Conservation (phyloP, 2,888 invertebrate species). For the Lithophane ornitopus region DNA sequence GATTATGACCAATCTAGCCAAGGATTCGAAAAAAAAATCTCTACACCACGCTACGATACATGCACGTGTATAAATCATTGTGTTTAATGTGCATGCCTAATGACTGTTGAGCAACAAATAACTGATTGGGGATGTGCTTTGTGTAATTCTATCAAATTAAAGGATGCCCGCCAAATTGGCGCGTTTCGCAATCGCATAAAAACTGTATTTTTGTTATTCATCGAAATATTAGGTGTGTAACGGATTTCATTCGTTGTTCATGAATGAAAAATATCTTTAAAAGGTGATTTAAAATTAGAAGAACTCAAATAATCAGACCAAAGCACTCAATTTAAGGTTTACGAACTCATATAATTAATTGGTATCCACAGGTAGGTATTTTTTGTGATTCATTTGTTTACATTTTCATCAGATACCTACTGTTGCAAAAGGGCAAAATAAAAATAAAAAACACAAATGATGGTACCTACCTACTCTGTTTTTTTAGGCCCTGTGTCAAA, state of each 20-base stretch:
- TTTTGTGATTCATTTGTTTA: not conserved
- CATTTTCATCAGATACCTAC: not conserved
- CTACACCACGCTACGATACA: slow-evolving; percentile 4
- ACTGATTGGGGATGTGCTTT: slow-evolving; percentile 51
- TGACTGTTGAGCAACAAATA: slow-evolving; percentile 51
- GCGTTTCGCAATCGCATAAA: slow-evolving; percentile 47
- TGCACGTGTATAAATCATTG: slow-evolving; percentile 30
- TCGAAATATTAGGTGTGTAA: slow-evolving; percentile 12
- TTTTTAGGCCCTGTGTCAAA: no score
- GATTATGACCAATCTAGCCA: slow-evolving; percentile 19
- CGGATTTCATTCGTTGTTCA: slow-evolving; percentile 20
- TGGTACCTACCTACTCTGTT: no score
- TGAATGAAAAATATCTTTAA: not conserved
- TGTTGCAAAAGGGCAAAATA: not conserved
- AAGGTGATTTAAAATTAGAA: not conserved
- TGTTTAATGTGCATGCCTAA: slow-evolving; percentile 59
- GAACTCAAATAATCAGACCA: not conserved
- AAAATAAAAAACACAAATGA: no score
- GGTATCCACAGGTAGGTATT: not conserved
- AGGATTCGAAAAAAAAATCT: slow-evolving; percentile 48
- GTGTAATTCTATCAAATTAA: slow-evolving; percentile 51
- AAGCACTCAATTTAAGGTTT: not conserved
- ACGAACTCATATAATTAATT: not conserved
- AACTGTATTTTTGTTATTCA: slow-evolving; percentile 45
- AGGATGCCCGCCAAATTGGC: slow-evolving; percentile 57